A percentile compares a stretch with the other conserved stretches of the same genome.
Evolutionary conservation across 2,113 vertebrate species (phyloP).

Genomic region (Campylomormyrus tamandua): DNA sequence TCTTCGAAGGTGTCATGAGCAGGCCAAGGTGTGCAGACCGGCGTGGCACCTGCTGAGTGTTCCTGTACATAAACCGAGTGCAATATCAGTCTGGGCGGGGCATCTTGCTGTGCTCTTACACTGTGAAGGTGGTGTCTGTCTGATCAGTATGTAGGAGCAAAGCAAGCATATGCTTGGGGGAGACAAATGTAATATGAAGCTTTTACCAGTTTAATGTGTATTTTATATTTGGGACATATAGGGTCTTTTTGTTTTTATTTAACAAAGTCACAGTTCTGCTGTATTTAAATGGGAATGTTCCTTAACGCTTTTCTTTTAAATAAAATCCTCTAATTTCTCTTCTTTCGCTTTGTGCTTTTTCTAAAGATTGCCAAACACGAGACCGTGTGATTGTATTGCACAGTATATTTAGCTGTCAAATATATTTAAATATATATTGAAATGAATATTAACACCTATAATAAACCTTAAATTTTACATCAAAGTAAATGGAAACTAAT

Average conservation of each 20-base stretch:
- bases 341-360: not conserved
- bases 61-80: constrained; percentile 63
- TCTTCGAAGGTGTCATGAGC: constrained; percentile 16
- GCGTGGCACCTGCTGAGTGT: constrained; percentile 43
- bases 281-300: constrained; percentile 67
- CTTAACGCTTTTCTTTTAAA: constrained; percentile 73
- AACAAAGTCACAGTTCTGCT: constrained; percentile 72
- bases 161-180: constrained; percentile 60
- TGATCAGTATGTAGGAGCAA: constrained; percentile 68
- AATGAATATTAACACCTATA: not conserved
- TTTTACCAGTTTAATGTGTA: constrained; percentile 71
- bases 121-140: constrained; percentile 44
- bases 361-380: not conserved
- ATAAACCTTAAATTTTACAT: not conserved
- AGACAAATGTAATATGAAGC: constrained; percentile 62
- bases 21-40: not conserved
- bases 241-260: constrained; percentile 76
- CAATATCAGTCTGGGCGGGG: constrained; percentile 62
- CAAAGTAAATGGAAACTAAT: not conserved
- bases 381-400: not conserved
- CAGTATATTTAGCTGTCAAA: not conserved
- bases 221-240: constrained; percentile 78
- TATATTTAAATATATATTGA: not conserved
- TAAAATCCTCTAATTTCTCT: constrained; percentile 59
- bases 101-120: constrained; percentile 70